Evolutionary conservation across 2,888 invertebrate species (phyloP), one percentile per base, ranked within the genome.

Genomic region (Tetanocera ferruginea): DNA sequence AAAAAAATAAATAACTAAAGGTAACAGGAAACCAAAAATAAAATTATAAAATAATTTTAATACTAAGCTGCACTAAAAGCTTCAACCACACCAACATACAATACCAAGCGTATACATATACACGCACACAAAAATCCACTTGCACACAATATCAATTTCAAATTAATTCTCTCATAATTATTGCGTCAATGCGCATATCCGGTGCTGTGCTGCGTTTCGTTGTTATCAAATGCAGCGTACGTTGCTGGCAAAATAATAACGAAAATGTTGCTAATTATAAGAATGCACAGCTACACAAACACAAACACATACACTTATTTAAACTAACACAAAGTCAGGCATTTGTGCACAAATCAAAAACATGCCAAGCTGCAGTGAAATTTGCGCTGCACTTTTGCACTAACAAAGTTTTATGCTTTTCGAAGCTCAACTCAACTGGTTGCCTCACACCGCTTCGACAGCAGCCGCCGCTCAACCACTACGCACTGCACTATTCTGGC

Each of bases 211-310:
- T 66, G 66, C n/a, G 11, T 60, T 43, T 43, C 43, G 43, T 43
- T 43, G 43, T 11, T 11, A 43, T 43, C 43, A 43, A 43, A 43
- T 43, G 43, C 43, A 43, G 43, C 14, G 43, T 14, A 43, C 43
- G 14, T 43, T 43, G 43, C 43, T 14, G 43, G 14, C 43, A 43
- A 43, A n/a, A 43, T 43, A 43, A 43, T 43, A 43, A 43, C 14
- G 43, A 43, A 43, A 43, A 43, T 28, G 70, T 73, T 82, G 77
- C 81, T 85, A 82, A 85, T 85, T 85, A 85, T 81, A 81, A 81
- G 81, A 79, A 60, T 64, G 64, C 74, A 69, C 77, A 78, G 62
- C 14, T 34, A n/a, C 72, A 25, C 49, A 19, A 6, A 43, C 64
- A 64, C 55, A 67, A 28, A 74, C 64, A 72, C 69, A 78, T 78